Base-by-base conservation (phyloP, 2,113 vertebrate genomes). In the Rhinoderma darwinii region DNA sequence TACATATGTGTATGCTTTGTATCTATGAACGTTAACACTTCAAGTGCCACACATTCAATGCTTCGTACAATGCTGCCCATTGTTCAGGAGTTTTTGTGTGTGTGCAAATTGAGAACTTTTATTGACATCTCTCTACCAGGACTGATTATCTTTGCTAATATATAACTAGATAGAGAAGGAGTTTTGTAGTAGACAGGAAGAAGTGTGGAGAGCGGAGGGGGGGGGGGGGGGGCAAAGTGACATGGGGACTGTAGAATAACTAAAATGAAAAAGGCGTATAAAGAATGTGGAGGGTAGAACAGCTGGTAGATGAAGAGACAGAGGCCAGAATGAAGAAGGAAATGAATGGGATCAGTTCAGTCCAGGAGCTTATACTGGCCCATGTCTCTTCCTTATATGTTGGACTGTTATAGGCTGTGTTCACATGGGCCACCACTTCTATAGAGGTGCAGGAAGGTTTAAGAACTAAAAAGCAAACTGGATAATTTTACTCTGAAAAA, bases 151-250 rank as follows among this genome's bases (percentile, higher is more conserved):
- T 81, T 27, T 10, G 5, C 0, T 1, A 10, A 3, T 0, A 85
- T 86, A 70, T 90, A 35, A 89, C 87, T 12, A 41, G 25, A 50
- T 32, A 30, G 88, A 54, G 56, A 43, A 6, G 47, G 63, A 70
- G 66, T 59, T 56, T 25, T 22, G 18, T 30, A 54, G 51, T 56
- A 14, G 8, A 63, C 79, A 82, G 79, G 79, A 82, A 61, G 56
- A 66, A 82, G 41, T 51, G 50, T 39, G 68, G 27, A n/a, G n/a
- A n/a, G n/a, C n/a, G n/a, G n/a, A n/a, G 2, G 12, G 44, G 14
- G 14, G 44, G 11, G 32, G 39, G 79, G 76, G 32, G 37, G 14
- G 22, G n/a, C 22, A 39, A 15, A 10, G 54, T 61, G 35, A 54
- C 54, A 79, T 35, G 30, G 30, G 27, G 50, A 80, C 44, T 47